Conservation (phyloP, 2,113 vertebrate genomes). For the Ochotona princeps region DNA sequence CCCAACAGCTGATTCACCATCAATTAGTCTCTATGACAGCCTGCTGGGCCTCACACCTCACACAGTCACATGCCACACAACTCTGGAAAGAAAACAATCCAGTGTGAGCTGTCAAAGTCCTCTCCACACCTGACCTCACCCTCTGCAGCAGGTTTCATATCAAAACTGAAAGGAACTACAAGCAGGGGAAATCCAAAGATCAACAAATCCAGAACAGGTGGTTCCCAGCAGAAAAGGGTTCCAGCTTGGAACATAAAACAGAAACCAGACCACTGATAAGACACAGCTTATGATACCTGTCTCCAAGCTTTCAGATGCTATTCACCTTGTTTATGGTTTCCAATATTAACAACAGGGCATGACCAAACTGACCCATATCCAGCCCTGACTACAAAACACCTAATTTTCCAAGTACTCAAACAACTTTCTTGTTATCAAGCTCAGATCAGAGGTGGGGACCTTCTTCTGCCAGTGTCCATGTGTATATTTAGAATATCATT, state of each 20-base stretch:
- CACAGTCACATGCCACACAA: constrained; percentile 42
- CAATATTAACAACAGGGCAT: constrained; percentile 64
- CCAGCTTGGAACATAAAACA: constrained; percentile 72
- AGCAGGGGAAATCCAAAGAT: constrained; percentile 77
- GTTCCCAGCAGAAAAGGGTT: constrained; percentile 69
- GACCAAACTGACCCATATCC: constrained; percentile 54
- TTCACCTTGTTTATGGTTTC: constrained; percentile 51
- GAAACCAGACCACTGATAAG: constrained; percentile 80
- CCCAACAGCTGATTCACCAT: constrained; percentile 72
- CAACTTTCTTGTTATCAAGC: constrained; percentile 42
- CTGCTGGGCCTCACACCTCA: constrained; percentile 43
- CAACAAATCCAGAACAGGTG: constrained; percentile 67
- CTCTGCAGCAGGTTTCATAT: constrained; percentile 71
- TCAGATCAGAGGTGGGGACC: not conserved
- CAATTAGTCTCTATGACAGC: constrained; percentile 53
- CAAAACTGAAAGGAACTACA: constrained; percentile 76
- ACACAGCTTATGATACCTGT: constrained; percentile 68
- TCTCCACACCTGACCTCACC: constrained; percentile 57
- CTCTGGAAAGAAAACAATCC: constrained; percentile 67
- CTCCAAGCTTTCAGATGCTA: constrained; percentile 59
- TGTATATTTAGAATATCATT: too few species aligned
- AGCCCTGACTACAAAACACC: constrained; percentile 53
- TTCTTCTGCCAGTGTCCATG: too few species aligned
- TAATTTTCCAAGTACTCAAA: constrained; percentile 23
- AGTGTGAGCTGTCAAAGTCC: constrained; percentile 76